Evolutionary conservation across 92 coral and sea anemone genomes (phyloP).

Genomic region (Isaurus tuberculatus): DNA sequence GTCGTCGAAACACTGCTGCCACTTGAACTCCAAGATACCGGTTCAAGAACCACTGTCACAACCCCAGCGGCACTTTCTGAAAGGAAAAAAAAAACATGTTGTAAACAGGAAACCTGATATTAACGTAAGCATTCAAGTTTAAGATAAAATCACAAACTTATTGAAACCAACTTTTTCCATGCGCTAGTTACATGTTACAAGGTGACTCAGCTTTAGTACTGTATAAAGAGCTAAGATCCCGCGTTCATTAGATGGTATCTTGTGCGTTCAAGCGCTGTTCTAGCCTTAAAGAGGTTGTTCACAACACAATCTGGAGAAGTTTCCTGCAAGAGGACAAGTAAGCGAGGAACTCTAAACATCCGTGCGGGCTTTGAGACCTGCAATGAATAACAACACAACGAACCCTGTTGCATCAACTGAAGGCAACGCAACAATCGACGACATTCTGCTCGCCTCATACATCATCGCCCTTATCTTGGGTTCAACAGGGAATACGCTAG

Average conservation of each 20-base stretch:
- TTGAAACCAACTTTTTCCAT: neutral
- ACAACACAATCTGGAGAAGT: too few species aligned
- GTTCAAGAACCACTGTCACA: neutral
- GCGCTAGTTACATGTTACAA: neutral
- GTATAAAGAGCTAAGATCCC: neutral
- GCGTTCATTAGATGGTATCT: neutral
- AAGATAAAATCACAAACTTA: slow-evolving; percentile 15
- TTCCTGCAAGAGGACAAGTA: neutral
- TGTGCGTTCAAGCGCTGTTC: neutral
- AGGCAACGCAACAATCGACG: neutral
- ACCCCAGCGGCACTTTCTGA: slow-evolving; percentile 21
- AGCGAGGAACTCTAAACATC: neutral
- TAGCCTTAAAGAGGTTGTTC: too few species aligned
- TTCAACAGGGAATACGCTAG: slow-evolving; percentile 72
- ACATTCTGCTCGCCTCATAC: slow-evolving; percentile 53
- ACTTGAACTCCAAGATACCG: neutral
- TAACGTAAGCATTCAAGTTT: slow-evolving; percentile 9
- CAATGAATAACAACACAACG: slow-evolving; percentile 20
- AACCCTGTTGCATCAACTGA: neutral
- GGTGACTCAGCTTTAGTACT: neutral
- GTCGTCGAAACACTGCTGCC: neutral
- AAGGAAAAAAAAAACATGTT: neutral
- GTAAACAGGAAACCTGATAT: slow-evolving; percentile 36
- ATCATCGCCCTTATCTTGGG: slow-evolving; percentile 71
- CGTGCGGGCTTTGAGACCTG: neutral